phyloP scores from a whole-genome alignment of 2,888 invertebrate genomes.

The Embidobia sp. region DNA sequence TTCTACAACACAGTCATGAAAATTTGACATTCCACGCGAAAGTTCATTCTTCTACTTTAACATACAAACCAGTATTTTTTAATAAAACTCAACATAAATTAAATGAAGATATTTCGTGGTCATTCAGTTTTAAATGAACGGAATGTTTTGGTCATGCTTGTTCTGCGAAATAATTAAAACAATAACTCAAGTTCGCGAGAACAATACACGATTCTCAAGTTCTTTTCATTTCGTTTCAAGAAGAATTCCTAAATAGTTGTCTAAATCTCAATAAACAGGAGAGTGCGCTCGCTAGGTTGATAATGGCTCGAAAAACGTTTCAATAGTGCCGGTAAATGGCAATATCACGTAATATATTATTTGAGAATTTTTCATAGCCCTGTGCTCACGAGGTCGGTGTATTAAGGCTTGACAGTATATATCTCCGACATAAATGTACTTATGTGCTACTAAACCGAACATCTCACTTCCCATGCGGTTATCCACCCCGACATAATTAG shows the following conservation, averaged over 20 bases:
- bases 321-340: slow-evolving; percentile 6
- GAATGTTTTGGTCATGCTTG: too few relatives aligned
- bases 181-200: too few relatives aligned
- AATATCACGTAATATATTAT: slow-evolving; percentile 32
- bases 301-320: slow-evolving; percentile 13
- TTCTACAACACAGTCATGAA: too few relatives aligned
- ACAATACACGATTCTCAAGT: too few relatives aligned
- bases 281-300: not conserved
- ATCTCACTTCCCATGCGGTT: slow-evolving; percentile 48
- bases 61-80: too few relatives aligned
- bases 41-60: too few relatives aligned
- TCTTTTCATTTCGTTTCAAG: not conserved
- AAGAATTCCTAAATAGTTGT: slow-evolving; percentile 3
- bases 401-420: slow-evolving; percentile 45
- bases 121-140: too few relatives aligned
- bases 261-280: not conserved
- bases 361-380: slow-evolving; percentile 28
- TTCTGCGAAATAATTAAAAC: too few relatives aligned
- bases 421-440: slow-evolving; percentile 44
- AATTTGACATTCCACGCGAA: too few relatives aligned
- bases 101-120: too few relatives aligned
- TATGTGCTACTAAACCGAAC: slow-evolving; percentile 50
- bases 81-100: too few relatives aligned
- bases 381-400: slow-evolving; percentile 6
- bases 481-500: slow-evolving; percentile 68